Evolutionary conservation across 2,888 invertebrate genomes (phyloP), one percentile per base, ranked within the genome.

Genomic region (Dryocosmus kuriphilus): DNA sequence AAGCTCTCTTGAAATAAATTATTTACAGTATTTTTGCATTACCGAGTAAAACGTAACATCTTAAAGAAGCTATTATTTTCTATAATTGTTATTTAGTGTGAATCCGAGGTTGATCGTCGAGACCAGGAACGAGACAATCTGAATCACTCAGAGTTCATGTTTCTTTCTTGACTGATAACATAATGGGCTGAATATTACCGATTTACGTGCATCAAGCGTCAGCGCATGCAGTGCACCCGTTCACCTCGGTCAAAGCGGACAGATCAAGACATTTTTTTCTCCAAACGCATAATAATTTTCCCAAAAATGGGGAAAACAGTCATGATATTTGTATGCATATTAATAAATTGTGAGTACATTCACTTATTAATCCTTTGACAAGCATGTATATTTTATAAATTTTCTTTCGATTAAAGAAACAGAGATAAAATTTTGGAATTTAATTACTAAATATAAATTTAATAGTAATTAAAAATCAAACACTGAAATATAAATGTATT

Each of bases 141-240:
- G 55, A 55, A 55, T 22, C 55, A 55, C 55, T 55, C 55, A 55
- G 57, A 24, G 24, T 57, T 57, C 24, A 57, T 57, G 24, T 57
- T 24, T 57, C 22, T 57, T 57, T 57, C 24, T 24, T 14, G 24
- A 14, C 57, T 57, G 11, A 57, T 57, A 57, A 57, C 57, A 57
- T 57, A 57, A 57, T 57, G 24, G 24, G 57, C 14, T 57, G 24
- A 5, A 11, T 57, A 57, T 57, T 57, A 57, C 14, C 14, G 14
- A 57, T 57, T 57, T 24, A 57, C 24, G 24, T 57, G 24, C 57
- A 57, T 14, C 14, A 22, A 14, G 24, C 3, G 11, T 24, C 57
- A 57, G 24, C 57, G 24, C 22, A 14, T 57, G 57, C 24, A 57
- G 57, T 57, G 24, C 24, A 57, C 11, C 57, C 22, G 24, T 57